These are phyloP conservation scores for Rhinopomastus cyanomelas DNA, from an alignment of 2,113 vertebrate species.

Conservation along the genomic window DNA sequence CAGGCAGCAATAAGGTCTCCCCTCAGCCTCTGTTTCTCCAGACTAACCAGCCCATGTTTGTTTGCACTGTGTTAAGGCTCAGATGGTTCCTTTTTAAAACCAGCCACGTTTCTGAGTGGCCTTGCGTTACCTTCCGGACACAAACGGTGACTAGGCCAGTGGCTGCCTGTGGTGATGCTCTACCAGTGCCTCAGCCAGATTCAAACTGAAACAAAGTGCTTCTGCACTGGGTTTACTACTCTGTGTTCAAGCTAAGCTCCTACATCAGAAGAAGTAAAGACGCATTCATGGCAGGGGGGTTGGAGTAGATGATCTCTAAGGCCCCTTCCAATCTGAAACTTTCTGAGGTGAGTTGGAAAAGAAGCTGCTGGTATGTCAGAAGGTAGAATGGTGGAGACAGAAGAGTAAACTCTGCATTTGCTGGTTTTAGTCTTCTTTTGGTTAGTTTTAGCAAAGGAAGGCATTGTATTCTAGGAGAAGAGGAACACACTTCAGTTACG, in stretches of 20 bases:
- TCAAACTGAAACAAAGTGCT: not conserved
- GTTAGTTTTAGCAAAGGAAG: not conserved
- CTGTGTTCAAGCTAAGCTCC: not conserved
- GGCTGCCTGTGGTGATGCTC: not conserved
- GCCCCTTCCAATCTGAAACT: no score
- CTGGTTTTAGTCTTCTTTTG: not conserved
- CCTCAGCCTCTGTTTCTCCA: no score
- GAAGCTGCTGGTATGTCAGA: not conserved
- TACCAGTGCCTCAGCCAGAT: not conserved
- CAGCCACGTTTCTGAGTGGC: not conserved
- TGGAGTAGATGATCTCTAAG: no score
- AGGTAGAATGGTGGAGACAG: not conserved
- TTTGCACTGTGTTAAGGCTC: not conserved
- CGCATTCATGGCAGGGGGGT: no score
- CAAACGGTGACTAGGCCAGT: not conserved
- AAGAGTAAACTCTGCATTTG: not conserved
- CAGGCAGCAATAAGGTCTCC: no score
- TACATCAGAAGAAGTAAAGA: not conserved
- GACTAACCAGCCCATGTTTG: not conserved
- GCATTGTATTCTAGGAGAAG: conserved; percentile 16
- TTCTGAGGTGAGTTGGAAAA: not conserved
- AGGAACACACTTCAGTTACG: not conserved
- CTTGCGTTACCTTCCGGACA: not conserved
- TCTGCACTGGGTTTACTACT: not conserved
- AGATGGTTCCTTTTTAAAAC: not conserved